Percentiles rank a stretch among this genome's conserved stretches.
Conservation (phyloP, 2,888 invertebrate genomes). For the Nymphalis polychloros region DNA sequence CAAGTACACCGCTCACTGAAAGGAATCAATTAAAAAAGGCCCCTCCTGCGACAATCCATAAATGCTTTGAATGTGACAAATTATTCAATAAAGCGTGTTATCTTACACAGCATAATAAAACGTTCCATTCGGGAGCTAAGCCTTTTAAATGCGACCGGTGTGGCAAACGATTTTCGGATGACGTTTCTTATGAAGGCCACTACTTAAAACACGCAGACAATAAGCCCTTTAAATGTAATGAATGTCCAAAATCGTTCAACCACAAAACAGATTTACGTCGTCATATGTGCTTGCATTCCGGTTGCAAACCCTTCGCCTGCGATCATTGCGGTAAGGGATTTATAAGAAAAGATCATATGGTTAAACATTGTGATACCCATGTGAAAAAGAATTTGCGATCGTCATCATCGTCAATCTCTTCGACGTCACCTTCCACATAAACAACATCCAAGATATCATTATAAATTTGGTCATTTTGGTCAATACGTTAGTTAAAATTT, state of each 20-base stretch:
- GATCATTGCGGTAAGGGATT: slow-evolving; percentile 92
- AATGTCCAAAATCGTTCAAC: slow-evolving; percentile 93
- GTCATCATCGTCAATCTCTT: slow-evolving; percentile 56
- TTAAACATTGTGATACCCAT: slow-evolving; percentile 92
- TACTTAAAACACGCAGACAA: slow-evolving; percentile 89
- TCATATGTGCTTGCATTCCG: slow-evolving; percentile 93
- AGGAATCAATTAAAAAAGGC: slow-evolving; percentile 68
- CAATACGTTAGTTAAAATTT: slow-evolving; percentile 32
- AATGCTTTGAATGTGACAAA: slow-evolving; percentile 92
- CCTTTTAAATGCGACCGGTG: slow-evolving; percentile 92
- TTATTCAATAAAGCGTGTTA: slow-evolving; percentile 93
- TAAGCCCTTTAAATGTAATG: slow-evolving; percentile 92
- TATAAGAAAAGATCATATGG: slow-evolving; percentile 95
- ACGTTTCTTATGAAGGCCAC: slow-evolving; percentile 87
- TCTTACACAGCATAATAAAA: slow-evolving; percentile 94
- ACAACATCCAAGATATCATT: slow-evolving; percentile 23
- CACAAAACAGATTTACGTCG: slow-evolving; percentile 94
- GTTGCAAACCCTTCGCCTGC: slow-evolving; percentile 91
- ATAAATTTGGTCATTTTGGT: slow-evolving; percentile 27
- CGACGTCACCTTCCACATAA: slow-evolving; percentile 49
- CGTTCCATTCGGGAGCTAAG: slow-evolving; percentile 92
- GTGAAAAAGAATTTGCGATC: slow-evolving; percentile 80
- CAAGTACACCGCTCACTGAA: slow-evolving; percentile 70
- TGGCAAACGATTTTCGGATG: slow-evolving; percentile 90
- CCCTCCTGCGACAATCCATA: slow-evolving; percentile 71